Evolutionary conservation across 2,888 invertebrate species (phyloP), one percentile per base, ranked within the genome.

Genomic region (Andrena bucephala): DNA sequence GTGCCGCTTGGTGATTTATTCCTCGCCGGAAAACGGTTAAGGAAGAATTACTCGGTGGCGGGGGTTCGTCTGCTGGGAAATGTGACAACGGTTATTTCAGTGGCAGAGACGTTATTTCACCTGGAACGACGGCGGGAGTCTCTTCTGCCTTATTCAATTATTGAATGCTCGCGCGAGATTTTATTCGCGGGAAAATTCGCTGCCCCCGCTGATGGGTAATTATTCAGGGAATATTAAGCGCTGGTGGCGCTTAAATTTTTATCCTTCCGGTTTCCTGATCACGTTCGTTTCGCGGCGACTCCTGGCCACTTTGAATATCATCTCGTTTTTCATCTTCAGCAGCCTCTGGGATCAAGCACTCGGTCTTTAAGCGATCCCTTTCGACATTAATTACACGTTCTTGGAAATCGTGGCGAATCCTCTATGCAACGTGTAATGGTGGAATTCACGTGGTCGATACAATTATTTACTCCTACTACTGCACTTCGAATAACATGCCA

Each of bases 1-100:
- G 10, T 48, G 29, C 20, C 16, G 8, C 10, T 57, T 27, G 54
- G 20, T 79, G 72, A 81, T 81, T 72, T 79, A 72, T 79, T 50
- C 24, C 20, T 20, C 27, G 16, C 27, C 1, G 60, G 16, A 31
- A 42, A 16, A 50, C 8, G 24, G 62, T 50, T 27, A 8, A 24
- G 42, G 31, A 24, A 24, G 48, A 65, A 76, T 76, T 70, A 59
- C 33, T 29, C 2, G 16, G 13, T 31, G 10, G 13, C 2, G 42
- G 20, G 24, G 20, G 27, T 33, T 57, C 20, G 52, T 42, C 27
- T n/a, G 24, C 36, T 66, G 1, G 5, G 29, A 29, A 29, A 60
- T 13, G 69, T 7, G 31, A 29, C 65, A 33, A 36, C 36, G 72
- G 50, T 29, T 66, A 66, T 77, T 65, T 50, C 3, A 29, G 33